A percentile compares a stretch with the other conserved stretches of the same genome.
Evolutionary conservation across 2,113 vertebrate species (phyloP).

Genomic region (Ophthalmolycus amberensis): DNA sequence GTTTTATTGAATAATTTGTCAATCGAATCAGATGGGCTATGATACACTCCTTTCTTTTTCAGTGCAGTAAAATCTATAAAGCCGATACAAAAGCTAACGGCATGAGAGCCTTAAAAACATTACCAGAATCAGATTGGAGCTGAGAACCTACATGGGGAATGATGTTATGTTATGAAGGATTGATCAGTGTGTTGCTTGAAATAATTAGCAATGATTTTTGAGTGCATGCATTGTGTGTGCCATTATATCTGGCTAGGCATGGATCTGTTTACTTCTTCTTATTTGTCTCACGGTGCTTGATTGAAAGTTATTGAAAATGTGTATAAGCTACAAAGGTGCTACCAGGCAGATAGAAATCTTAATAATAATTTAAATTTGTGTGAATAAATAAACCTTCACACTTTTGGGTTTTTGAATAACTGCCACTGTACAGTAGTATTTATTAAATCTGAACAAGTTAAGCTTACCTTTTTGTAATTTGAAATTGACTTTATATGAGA

Average conservation of each 20-base stretch:
- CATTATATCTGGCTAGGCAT: conserved; percentile 27
- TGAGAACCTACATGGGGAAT: conserved; percentile 87
- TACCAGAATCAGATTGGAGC: conserved; percentile 91
- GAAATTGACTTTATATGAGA: not conserved
- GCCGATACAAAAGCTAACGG: conserved; percentile 87
- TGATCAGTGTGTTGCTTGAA: conserved; percentile 95
- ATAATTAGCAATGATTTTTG: conserved; percentile 96
- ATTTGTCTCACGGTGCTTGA: conserved; percentile 36
- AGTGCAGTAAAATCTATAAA: conserved; percentile 88
- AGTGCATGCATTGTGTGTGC: conserved; percentile 49
- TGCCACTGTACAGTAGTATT: not conserved
- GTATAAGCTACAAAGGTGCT: not conserved
- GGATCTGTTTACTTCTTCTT: conserved; percentile 52
- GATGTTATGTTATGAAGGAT: conserved; percentile 92
- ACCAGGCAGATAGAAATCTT: conserved; percentile 1
- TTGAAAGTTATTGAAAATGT: conserved; percentile 24
- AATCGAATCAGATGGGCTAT: conserved; percentile 76
- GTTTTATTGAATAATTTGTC: conserved; percentile 78
- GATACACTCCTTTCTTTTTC: conserved; percentile 85
- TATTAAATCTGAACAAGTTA: conserved; percentile 8
- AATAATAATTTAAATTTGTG: conserved; percentile 12
- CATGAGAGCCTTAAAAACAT: conserved; percentile 91
- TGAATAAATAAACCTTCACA: conserved; percentile 3
- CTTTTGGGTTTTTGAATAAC: not conserved
- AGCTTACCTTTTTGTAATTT: conserved; percentile 14